A percentile compares a stretch with the other conserved stretches of the same genome.
phyloP scores from a whole-genome alignment of 2,888 invertebrate genomes.

The Pimpla rufipes region DNA sequence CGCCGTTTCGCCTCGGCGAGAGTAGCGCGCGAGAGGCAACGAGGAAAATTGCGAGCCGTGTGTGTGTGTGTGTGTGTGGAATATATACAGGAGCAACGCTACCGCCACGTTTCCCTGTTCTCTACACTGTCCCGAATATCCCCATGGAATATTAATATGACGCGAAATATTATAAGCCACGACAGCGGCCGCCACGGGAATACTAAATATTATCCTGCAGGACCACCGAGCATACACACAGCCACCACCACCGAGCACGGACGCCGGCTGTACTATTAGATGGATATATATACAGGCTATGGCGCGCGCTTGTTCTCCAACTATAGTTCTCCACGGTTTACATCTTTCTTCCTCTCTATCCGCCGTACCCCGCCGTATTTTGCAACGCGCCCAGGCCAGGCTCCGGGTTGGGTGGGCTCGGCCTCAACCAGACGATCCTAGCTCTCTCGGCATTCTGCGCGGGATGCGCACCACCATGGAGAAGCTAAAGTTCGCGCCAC shows the following conservation, averaged over 20 bases:
- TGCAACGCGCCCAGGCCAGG: neutral
- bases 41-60: constrained; percentile 40
- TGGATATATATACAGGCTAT: constrained; percentile 57
- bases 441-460: neutral
- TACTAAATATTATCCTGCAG: constrained; percentile 84
- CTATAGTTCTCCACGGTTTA: constrained; percentile 54
- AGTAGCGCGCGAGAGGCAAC: constrained; percentile 16
- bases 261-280: constrained; percentile 53
- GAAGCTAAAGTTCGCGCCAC: constrained; percentile 58
- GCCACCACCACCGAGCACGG: constrained; percentile 35
- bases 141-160: constrained; percentile 85
- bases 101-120: constrained; percentile 48
- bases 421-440: constrained; percentile 12
- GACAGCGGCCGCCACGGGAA: constrained; percentile 83
- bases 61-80: constrained; percentile 1
- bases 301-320: constrained; percentile 55
- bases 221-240: constrained; percentile 62
- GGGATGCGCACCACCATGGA: neutral
- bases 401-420: constrained; percentile 25
- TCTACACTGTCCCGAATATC: constrained; percentile 71
- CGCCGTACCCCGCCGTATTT: constrained; percentile 33
- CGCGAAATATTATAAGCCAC: constrained; percentile 85
- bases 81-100: constrained; percentile 40
- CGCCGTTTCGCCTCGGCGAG: constrained; percentile 37
- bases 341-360: constrained; percentile 43